These are phyloP conservation scores for Hylomyscus alleni DNA, from an alignment of 2,797 vertebrate species.

Conservation along the genomic window DNA sequence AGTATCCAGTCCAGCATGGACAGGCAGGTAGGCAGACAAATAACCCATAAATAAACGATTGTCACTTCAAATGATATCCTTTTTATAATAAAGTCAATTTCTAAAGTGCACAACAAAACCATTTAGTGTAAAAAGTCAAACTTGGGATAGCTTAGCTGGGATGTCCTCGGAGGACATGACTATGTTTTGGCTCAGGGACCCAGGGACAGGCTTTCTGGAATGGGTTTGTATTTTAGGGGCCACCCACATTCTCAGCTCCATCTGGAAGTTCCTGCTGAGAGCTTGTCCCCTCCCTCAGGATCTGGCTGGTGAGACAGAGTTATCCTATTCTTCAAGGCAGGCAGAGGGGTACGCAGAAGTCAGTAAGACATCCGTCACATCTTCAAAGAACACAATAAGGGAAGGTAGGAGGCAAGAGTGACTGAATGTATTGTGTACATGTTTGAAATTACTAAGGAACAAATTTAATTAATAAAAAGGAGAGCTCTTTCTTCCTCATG, in stretches of 20 bases:
- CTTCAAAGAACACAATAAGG: background rate
- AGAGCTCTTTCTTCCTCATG: background rate
- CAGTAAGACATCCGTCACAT: background rate
- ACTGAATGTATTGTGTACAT: background rate
- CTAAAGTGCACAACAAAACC: background rate
- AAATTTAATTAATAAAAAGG: slow-evolving; percentile 20
- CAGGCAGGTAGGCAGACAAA: background rate
- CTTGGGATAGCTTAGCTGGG: background rate
- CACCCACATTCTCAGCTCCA: background rate
- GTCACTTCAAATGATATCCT: background rate
- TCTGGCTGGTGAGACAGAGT: background rate
- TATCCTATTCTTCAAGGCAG: background rate
- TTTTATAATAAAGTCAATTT: background rate
- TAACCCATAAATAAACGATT: background rate
- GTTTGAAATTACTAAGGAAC: background rate
- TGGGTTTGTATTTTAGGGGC: background rate
- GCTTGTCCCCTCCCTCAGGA: background rate
- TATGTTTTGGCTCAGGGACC: background rate
- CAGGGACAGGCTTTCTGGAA: background rate
- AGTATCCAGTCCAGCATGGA: too few relatives aligned
- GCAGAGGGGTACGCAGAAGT: too few relatives aligned
- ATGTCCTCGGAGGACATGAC: background rate
- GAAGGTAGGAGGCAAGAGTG: background rate
- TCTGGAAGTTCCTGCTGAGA: background rate
- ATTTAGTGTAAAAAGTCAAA: background rate